Conservation (phyloP, 2,797 vertebrate genomes). For the Acipenser transmontanus region DNA sequence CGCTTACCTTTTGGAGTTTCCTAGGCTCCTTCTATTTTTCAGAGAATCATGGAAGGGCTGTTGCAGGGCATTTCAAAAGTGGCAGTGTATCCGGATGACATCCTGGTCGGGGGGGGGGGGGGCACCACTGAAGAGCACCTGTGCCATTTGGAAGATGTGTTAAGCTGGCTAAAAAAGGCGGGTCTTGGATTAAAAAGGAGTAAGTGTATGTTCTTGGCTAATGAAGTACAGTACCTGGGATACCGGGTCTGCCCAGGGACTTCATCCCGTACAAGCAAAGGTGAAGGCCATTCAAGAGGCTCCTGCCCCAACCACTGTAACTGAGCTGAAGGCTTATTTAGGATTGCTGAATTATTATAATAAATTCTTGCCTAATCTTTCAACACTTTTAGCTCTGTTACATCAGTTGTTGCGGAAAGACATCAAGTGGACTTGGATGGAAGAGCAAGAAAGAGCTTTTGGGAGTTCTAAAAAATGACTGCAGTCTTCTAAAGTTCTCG, state of each 20-base stretch:
- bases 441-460: slow-evolving; percentile 6
- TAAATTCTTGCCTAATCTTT: slow-evolving; percentile 15
- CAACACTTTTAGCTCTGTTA: slow-evolving; percentile 2
- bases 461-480: neutral
- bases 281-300: slow-evolving; percentile 7
- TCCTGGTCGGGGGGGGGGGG: too few relatives aligned
- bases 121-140: too few relatives aligned
- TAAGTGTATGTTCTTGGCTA: slow-evolving; percentile 14
- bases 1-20: too few relatives aligned
- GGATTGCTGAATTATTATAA: slow-evolving; percentile 12
- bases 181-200: neutral
- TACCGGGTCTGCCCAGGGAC: slow-evolving; percentile 1
- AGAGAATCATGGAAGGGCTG: too few relatives aligned
- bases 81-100: too few relatives aligned
- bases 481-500: neutral
- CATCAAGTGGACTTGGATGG: too few relatives aligned
- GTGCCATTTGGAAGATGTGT: too few relatives aligned
- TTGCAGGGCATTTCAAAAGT: too few relatives aligned
- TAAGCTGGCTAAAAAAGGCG: too few relatives aligned
- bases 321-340: slow-evolving; percentile 15
- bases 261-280: slow-evolving; percentile 8
- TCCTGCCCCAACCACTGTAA: slow-evolving; percentile 11
- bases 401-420: neutral
- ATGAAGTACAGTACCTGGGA: slow-evolving; percentile 10
- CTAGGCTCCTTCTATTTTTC: too few relatives aligned